phyloP scores from a whole-genome alignment of 2,113 vertebrate genomes.

The Seriola rivoliana region DNA sequence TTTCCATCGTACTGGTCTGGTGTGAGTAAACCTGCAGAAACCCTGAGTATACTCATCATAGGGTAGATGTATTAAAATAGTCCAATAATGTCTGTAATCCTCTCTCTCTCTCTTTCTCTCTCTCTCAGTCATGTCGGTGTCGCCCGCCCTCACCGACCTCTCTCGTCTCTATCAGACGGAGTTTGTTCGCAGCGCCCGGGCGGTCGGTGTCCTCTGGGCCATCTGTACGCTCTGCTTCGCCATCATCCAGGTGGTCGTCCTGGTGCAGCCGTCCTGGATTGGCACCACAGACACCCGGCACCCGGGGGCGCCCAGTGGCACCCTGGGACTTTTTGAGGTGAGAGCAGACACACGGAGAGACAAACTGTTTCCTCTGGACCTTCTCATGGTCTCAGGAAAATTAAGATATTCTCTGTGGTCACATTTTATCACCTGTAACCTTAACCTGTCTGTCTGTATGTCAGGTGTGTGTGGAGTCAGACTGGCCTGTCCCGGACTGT shows the following conservation, averaged over 20 bases:
- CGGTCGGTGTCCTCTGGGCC: conserved; percentile 88
- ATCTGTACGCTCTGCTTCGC: conserved; percentile 88
- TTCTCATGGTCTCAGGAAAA: neutral
- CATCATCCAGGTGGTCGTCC: conserved; percentile 87
- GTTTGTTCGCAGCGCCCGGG: conserved; percentile 87
- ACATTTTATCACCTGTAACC: neutral
- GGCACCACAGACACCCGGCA: conserved; percentile 73
- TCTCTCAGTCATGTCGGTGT: conserved; percentile 62
- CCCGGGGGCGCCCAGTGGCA: conserved; percentile 74
- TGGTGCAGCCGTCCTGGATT: conserved; percentile 89
- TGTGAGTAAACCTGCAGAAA: too few species aligned
- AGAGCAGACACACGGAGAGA: neutral
- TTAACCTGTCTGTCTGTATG: neutral
- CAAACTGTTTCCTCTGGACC: too few species aligned
- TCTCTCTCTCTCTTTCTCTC: neutral
- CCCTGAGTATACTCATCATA: too few species aligned
- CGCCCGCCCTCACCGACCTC: conserved; percentile 79
- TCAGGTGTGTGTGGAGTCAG: conserved; percentile 85
- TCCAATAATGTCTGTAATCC: neutral
- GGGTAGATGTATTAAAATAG: neutral
- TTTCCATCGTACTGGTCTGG: too few species aligned
- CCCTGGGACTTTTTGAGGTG: conserved; percentile 87
- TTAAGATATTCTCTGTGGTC: neutral
- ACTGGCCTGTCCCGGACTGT: conserved; percentile 84
- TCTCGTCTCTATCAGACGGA: conserved; percentile 87